Evolutionary conservation across 2,797 vertebrate species (phyloP), one percentile per base, ranked within the genome.

Genomic region (Dipus sagitta): DNA sequence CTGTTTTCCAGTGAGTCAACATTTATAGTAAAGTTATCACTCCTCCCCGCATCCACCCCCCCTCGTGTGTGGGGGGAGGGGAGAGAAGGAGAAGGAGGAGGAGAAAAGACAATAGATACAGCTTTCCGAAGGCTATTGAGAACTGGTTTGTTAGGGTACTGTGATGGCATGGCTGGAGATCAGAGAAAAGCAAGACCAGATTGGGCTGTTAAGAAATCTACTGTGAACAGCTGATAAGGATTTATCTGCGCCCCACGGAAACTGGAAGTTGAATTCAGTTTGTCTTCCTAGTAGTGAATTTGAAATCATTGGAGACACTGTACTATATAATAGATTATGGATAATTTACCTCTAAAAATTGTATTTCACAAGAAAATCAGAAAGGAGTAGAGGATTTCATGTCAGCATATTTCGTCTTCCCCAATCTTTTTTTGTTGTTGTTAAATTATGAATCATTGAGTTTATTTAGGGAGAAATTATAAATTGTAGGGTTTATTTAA

Each of bases 1-100:
- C 87, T 34, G 60, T 86, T 92, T 94, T 77, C 72, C 38, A 88
- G 62, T 91, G 91, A 95, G 74, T 96, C 94, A 96, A 93, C 70
- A 85, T 94, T 96, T 96, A 88, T 47, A 38, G 34, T 81, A 85
- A 95, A 89, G 89, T 83, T 91, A 87, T 78, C 92, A 84, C 54
- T 58, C 54, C 54, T 58, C 54, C 13, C 54, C 17, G 38, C 38
- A 3, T 58, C 17, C 14, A 14, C 54, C 4, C 54, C 54, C 54
- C 54, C 78, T 62, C 26, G 47, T 6, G 34, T 23, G 64, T 10
- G 64, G 2, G 30, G 54, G 26, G 8, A 17, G 9, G 52, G 18
- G 26, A 18, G 26, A 4, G 4, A 11, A 11, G 47, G 9, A 47
- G 11, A 10, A 47, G 47, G 65, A 15, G 26, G 20, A 62, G 52